A percentile compares a stretch with the other conserved stretches of the same genome.
Evolutionary conservation across 1,140 invertebrate species (phyloP).

Genomic region (Euglossa dilemma): DNA sequence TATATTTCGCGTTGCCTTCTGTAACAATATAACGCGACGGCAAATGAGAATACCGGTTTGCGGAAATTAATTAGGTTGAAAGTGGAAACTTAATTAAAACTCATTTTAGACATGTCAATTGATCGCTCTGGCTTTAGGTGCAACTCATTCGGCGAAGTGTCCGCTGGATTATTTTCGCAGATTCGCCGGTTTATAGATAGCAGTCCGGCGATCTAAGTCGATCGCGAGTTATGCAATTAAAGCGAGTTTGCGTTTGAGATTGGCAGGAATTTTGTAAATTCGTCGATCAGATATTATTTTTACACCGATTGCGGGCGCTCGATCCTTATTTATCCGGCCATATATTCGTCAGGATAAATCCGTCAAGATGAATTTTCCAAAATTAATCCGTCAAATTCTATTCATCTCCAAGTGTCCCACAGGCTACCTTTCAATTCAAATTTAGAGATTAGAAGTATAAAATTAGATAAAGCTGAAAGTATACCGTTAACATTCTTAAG

Average conservation of each 20-base stretch:
- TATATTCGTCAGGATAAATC: background rate
- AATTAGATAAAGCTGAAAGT: too few relatives aligned
- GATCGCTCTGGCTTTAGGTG: background rate
- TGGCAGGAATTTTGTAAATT: background rate
- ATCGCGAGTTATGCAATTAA: background rate
- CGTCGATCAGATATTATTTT: background rate
- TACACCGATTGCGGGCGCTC: too few relatives aligned
- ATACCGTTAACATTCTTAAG: too few relatives aligned
- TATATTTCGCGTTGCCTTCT: background rate
- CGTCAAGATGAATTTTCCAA: conserved; percentile 1
- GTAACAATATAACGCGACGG: background rate
- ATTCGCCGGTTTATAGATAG: background rate
- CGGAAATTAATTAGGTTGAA: background rate
- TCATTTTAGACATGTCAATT: background rate
- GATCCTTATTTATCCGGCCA: background rate
- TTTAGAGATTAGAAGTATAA: too few relatives aligned
- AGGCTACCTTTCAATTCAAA: background rate
- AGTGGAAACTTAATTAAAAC: background rate
- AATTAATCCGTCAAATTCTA: background rate
- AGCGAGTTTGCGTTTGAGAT: background rate
- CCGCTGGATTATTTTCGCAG: background rate
- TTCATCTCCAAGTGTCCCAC: background rate
- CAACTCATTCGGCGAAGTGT: background rate
- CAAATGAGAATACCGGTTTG: background rate
- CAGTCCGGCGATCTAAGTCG: background rate